Conservation (phyloP, 2,888 invertebrate species). For the Antheraea yamamai region DNA sequence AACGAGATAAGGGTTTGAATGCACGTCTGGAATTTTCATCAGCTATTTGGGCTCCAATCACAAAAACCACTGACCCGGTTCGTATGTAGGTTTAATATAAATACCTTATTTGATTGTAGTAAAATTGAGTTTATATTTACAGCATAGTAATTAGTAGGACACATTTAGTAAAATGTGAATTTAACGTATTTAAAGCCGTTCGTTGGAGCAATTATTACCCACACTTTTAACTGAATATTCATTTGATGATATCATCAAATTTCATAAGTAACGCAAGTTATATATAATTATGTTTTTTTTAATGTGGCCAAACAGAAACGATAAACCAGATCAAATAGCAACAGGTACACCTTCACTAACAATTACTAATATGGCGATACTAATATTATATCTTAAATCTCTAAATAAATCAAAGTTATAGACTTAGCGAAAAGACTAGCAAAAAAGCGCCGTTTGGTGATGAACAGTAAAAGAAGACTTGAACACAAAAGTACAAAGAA, state of each 20-base stretch:
- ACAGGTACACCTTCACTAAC: not conserved
- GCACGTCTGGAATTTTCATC: too few relatives aligned
- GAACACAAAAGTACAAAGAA: constrained; percentile 24
- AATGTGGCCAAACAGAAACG: not conserved
- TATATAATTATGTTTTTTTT: not conserved
- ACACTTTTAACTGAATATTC: not conserved
- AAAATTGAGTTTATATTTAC: not conserved
- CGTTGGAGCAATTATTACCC: not conserved
- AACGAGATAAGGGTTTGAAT: not conserved
- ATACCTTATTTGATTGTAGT: not conserved
- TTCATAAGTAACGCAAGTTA: not conserved
- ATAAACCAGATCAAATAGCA: not conserved
- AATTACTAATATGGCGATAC: not conserved
- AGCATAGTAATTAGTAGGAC: not conserved
- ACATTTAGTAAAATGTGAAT: not conserved
- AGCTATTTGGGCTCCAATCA: too few relatives aligned
- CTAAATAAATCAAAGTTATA: constrained; percentile 36
- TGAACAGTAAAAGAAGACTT: constrained; percentile 33
- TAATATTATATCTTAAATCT: constrained; percentile 11
- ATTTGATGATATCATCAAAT: not conserved
- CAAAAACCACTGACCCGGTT: not conserved
- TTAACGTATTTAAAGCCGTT: not conserved
- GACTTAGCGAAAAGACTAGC: constrained; percentile 39
- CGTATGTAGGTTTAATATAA: not conserved
- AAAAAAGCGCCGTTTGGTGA: constrained; percentile 44